Evolutionary conservation across 2,113 vertebrate species (phyloP).

Genomic region (Crotophaga sulcirostris): DNA sequence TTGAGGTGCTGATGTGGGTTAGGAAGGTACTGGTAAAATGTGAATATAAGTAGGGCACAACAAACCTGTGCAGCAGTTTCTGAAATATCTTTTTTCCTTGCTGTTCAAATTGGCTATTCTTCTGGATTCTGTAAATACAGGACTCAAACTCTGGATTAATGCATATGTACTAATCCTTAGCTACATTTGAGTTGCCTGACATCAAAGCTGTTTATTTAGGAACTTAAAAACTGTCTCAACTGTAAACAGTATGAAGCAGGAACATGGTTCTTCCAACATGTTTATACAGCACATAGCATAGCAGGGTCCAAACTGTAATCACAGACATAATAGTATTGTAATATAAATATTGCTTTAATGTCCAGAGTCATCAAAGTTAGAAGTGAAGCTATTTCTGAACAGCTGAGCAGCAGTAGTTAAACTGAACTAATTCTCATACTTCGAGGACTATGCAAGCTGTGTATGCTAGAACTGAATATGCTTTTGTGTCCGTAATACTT

Average conservation of each 20-base stretch:
- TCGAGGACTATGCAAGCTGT: neutral
- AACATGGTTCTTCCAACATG: neutral
- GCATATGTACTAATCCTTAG: neutral
- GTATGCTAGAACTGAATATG: neutral
- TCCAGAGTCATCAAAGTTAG: neutral
- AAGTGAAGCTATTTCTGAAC: neutral
- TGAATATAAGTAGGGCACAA: neutral
- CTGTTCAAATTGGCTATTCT: neutral
- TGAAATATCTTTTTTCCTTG: neutral
- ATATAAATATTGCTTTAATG: neutral
- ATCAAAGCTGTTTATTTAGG: slow-evolving; percentile 31
- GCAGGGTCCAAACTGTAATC: neutral
- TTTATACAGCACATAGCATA: neutral
- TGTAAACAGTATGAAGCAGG: slow-evolving; percentile 12
- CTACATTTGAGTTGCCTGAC: slow-evolving; percentile 7
- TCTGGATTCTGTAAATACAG: slow-evolving; percentile 3
- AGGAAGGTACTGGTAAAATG: neutral
- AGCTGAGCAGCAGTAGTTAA: neutral
- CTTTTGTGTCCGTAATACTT: neutral
- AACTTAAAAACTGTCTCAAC: slow-evolving; percentile 15
- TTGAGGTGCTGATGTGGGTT: neutral
- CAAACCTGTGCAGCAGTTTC: neutral
- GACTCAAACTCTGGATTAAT: neutral
- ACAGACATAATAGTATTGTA: neutral
- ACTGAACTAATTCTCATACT: neutral